These are phyloP conservation scores for Homarus americanus DNA, from an alignment of 1,140 invertebrate species.

Conservation along the genomic window DNA sequence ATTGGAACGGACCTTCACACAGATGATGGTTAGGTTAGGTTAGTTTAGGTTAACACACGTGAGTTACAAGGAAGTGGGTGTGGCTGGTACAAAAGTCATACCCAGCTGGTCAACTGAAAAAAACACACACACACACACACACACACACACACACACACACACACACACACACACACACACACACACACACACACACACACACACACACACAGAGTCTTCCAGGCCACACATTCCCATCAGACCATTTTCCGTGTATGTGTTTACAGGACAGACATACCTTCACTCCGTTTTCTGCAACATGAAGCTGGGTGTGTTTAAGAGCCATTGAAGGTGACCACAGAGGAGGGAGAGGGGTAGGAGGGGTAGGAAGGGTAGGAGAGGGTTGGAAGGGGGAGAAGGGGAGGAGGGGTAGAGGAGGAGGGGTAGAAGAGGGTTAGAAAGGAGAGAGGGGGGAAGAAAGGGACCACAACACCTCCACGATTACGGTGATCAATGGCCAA, in stretches of 20 bases:
- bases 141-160: constrained; percentile 26
- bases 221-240: neutral
- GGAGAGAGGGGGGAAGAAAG: too few relatives aligned
- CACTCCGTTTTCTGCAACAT: constrained; percentile 22
- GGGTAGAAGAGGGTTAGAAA: too few relatives aligned
- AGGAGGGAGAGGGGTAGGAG: neutral
- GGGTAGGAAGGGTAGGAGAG: too few relatives aligned
- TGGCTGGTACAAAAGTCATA: too few relatives aligned
- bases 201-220: neutral
- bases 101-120: too few relatives aligned
- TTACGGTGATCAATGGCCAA: constrained; percentile 22
- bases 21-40: too few relatives aligned
- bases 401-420: too few relatives aligned
- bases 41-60: too few relatives aligned
- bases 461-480: constrained; percentile 11
- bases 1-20: too few relatives aligned
- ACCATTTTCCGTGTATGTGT: neutral
- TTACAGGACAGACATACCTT: neutral
- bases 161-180: constrained; percentile 18
- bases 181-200: constrained; percentile 27
- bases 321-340: neutral
- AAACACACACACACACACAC: constrained; percentile 24
- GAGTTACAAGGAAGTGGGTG: too few relatives aligned
- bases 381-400: too few relatives aligned
- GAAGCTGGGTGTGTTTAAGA: constrained; percentile 8